A percentile compares a stretch with the other conserved stretches of the same genome.
Conservation (phyloP, 2,113 vertebrate species). For the Oriolus oriolus region DNA sequence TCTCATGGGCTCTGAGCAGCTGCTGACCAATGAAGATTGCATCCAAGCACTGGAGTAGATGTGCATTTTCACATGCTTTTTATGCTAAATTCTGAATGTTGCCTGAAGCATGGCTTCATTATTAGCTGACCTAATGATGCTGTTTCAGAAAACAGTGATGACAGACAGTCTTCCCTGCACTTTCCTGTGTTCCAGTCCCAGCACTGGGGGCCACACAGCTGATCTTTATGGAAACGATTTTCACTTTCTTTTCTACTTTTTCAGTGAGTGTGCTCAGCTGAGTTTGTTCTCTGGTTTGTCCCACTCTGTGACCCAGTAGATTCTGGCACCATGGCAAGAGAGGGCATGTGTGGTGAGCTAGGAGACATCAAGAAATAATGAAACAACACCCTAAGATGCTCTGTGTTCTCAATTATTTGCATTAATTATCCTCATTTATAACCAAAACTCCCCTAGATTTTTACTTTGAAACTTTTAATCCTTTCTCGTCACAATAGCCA, state of each 20-base stretch:
- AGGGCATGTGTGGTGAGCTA: not conserved
- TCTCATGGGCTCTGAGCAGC: not conserved
- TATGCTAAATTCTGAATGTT: not conserved
- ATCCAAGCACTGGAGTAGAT: not conserved
- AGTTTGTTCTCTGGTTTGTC: not conserved
- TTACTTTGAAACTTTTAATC: not conserved
- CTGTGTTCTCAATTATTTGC: not conserved
- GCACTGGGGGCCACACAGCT: not conserved
- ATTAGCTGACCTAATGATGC: not conserved
- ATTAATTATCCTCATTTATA: not conserved
- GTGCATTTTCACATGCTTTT: not conserved
- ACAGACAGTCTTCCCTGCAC: not conserved
- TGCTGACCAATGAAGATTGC: not conserved
- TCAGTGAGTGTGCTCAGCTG: not conserved
- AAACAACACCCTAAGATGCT: not conserved
- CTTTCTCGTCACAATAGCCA: not conserved
- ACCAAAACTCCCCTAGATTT: not conserved
- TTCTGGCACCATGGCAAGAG: not conserved
- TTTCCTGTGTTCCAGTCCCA: not conserved
- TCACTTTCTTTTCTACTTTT: not conserved
- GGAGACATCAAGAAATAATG: not conserved
- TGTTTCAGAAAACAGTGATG: not conserved
- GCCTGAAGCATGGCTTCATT: not conserved
- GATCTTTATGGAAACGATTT: accelerated
- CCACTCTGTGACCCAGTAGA: not conserved